Conservation (phyloP, 2,888 invertebrate species). For the Panzeria rudis region DNA sequence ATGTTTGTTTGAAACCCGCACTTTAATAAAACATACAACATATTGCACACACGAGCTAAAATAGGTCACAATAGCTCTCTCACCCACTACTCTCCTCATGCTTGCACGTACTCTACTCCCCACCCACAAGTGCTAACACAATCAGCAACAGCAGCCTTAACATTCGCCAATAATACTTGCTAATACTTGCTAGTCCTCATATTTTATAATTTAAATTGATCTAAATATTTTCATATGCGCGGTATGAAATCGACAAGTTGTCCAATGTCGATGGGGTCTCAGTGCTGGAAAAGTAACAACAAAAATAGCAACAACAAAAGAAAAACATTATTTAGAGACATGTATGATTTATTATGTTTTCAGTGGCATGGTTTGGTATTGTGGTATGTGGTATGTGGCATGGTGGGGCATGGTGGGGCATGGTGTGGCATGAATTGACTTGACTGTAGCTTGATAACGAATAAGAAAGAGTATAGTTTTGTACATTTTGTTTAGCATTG, state of each 20-base stretch:
- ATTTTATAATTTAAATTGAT: constrained; percentile 54
- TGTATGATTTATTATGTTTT: constrained; percentile 68
- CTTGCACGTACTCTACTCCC: neutral
- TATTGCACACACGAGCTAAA: constrained; percentile 32
- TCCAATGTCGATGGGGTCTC: constrained; percentile 61
- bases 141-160: constrained; percentile 5
- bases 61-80: constrained; percentile 23
- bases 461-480: constrained; percentile 31
- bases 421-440: constrained; percentile 19
- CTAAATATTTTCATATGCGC: constrained; percentile 65
- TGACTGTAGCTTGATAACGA: neutral
- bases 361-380: constrained; percentile 31
- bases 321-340: constrained; percentile 17
- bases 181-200: neutral
- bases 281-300: neutral
- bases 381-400: constrained; percentile 41
- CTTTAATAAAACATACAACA: constrained; percentile 27
- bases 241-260: constrained; percentile 66
- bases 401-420: constrained; percentile 12
- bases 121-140: neutral
- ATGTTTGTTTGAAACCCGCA: constrained; percentile 29
- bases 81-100: neutral
- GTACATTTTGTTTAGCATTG: constrained; percentile 46
- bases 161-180: constrained; percentile 1
- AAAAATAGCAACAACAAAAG: neutral